phyloP scores from a whole-genome alignment of 2,113 vertebrate genomes.

The Ancistrus triradiatus region DNA sequence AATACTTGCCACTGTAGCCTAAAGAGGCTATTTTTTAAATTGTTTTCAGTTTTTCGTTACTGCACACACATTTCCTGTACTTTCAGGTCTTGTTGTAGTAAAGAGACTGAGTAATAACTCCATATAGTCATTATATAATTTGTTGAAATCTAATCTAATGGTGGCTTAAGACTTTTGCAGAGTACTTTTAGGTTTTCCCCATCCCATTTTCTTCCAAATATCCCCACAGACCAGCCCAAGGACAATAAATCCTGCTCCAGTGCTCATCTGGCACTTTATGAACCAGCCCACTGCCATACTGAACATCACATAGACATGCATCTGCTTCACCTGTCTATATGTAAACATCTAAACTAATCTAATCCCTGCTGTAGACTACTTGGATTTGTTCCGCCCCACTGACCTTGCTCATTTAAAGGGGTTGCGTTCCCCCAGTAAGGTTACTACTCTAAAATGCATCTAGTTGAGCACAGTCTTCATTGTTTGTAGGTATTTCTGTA shows the following conservation, averaged over 20 bases:
- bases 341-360: not conserved
- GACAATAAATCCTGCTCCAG: slow-evolving; percentile 18
- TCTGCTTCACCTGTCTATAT: not conserved
- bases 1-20: no score
- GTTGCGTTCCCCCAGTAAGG: slow-evolving; percentile 21
- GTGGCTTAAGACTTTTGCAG: no score
- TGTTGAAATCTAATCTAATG: no score
- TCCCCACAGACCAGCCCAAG: not conserved
- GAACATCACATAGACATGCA: not conserved
- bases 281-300: not conserved
- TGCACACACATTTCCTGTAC: no score
- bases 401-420: slow-evolving; percentile 26
- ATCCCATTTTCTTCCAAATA: not conserved
- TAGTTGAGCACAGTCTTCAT: not conserved
- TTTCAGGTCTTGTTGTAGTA: no score
- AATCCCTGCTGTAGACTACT: not conserved
- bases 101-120: no score
- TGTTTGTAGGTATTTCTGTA: no score
- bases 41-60: no score
- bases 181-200: no score
- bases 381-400: not conserved
- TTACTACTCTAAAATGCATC: slow-evolving; percentile 3
- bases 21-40: no score
- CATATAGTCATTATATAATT: no score
- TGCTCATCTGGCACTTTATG: not conserved